Base-by-base conservation (phyloP, 2,797 vertebrate species). In the Poeciliopsis infans region DNA sequence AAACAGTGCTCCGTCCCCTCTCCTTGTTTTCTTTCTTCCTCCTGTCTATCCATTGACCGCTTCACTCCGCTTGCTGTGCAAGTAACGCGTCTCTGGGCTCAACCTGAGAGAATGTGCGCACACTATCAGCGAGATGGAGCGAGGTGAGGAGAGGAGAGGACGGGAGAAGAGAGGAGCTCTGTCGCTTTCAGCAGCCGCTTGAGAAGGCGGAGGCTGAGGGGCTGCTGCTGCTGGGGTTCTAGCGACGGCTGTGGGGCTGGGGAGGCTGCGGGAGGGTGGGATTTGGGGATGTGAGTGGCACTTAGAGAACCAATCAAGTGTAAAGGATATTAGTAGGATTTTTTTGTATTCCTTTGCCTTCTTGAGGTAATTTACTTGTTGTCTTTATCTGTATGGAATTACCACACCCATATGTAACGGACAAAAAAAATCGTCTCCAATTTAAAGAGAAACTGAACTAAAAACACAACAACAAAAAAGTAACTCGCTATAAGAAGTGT, bases 31-130 rank as follows among this genome's bases (percentile, higher is more conserved):
- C 76, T 66, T 49, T 39, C 49, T 68, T 76, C 79, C 75, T 73
- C 70, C 53, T 75, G 45, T 79, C 76, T 83, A 25, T 83, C 79
- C 83, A 76, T 76, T 68, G 76, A 81, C 84, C 82, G 7, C 83
- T 77, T 53, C 51, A 23, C 83, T 86, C 85, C 83, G 83, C 83
- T 76, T 47, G 79, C 85, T 57, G 75, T 47, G 81, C 75, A 80
- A 70, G 79, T 75, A 77, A 13, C 72, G 80, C n/a, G 83, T 45
- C 86, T 83, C 86, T 86, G 84, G 70, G 80, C 84, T 86, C 90
- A 93, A 93, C 90, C 94, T 93, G 87, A 90, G 88, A 89, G 84
- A 70, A 45, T 77, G 83, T 86, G 86, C 64, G 53, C 61, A 85
- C 86, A 90, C 89, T 91, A 85, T 90, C 85, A 57, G 79, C 79